Percentiles rank a stretch among this genome's conserved stretches.
Conservation (phyloP, 1,140 invertebrate species). For the Tenebrio molitor region DNA sequence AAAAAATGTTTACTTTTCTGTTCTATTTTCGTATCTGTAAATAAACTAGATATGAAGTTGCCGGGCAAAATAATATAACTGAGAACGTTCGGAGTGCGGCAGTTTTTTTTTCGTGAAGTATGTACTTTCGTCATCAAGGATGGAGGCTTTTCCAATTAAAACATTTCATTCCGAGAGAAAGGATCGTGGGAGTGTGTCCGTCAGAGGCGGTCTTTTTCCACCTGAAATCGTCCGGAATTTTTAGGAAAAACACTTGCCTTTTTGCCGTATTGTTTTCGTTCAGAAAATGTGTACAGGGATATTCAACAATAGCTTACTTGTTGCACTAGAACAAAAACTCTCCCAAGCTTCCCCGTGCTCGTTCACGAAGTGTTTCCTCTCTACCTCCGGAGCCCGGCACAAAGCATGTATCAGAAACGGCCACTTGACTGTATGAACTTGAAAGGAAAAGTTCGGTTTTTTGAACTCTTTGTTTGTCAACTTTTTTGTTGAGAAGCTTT, state of each 20-base stretch:
- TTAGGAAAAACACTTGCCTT: not conserved
- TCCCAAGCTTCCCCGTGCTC: conserved; percentile 14
- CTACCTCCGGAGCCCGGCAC: conserved; percentile 14
- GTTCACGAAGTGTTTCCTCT: conserved; percentile 33
- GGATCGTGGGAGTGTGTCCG: not conserved
- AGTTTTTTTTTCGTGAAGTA: not conserved
- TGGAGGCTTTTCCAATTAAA: conserved; percentile 7
- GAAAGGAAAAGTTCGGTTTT: conserved; percentile 7
- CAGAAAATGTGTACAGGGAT: conserved; percentile 13
- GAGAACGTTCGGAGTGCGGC: not conserved
- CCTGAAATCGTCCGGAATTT: conserved; percentile 13
- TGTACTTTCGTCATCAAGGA: not conserved
- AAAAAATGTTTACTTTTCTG: no score
- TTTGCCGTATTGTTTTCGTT: conserved; percentile 23
- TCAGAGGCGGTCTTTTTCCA: not conserved
- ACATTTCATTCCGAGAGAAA: not conserved
- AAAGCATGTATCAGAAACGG: conserved; percentile 12
- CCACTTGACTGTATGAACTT: conserved; percentile 18
- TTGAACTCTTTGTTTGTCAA: conserved; percentile 18
- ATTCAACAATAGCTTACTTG: conserved; percentile 35
- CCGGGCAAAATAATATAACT: not conserved
- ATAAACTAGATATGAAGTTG: not conserved
- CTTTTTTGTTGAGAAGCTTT: not conserved
- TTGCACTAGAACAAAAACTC: conserved; percentile 40
- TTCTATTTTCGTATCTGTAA: no score